phyloP scores from a whole-genome alignment of 2,797 vertebrate species.

The Chiloscyllium punctatum region DNA sequence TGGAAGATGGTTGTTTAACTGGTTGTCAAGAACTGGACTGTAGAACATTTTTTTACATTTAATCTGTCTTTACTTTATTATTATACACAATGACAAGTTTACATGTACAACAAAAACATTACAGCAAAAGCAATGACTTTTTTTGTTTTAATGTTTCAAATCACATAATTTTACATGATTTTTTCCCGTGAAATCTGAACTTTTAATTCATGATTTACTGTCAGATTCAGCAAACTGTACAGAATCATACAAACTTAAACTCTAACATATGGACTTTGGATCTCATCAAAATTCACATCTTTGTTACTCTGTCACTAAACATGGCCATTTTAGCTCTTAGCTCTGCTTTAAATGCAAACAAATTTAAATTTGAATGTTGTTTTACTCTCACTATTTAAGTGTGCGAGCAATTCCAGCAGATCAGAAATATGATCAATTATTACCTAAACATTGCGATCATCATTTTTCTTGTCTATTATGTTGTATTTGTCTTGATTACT shows the following conservation, averaged over 20 bases:
- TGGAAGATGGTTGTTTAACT: not conserved
- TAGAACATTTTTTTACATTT: not conserved
- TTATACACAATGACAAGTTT: not conserved
- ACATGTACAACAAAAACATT: not conserved
- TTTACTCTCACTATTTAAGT: not conserved
- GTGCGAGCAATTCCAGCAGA: not conserved
- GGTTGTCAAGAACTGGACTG: not conserved
- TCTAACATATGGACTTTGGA: not conserved
- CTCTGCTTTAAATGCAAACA: not conserved
- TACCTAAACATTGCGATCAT: not conserved
- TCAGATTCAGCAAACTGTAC: not conserved
- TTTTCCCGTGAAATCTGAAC: not conserved
- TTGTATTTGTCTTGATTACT: not conserved
- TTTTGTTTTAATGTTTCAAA: not conserved
- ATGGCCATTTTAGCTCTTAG: not conserved
- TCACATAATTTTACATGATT: not conserved
- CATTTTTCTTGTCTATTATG: not conserved
- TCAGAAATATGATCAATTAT: not conserved
- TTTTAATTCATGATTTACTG: not conserved
- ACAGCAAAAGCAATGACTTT: not conserved
- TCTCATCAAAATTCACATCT: not conserved
- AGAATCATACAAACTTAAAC: not conserved
- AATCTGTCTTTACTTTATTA: not conserved
- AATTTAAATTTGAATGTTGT: not conserved
- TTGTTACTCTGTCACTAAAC: not conserved